Evolutionary conservation across 1,140 invertebrate species (phyloP), one percentile per base, ranked within the genome.

Genomic region (Philotrypesis tridentata): DNA sequence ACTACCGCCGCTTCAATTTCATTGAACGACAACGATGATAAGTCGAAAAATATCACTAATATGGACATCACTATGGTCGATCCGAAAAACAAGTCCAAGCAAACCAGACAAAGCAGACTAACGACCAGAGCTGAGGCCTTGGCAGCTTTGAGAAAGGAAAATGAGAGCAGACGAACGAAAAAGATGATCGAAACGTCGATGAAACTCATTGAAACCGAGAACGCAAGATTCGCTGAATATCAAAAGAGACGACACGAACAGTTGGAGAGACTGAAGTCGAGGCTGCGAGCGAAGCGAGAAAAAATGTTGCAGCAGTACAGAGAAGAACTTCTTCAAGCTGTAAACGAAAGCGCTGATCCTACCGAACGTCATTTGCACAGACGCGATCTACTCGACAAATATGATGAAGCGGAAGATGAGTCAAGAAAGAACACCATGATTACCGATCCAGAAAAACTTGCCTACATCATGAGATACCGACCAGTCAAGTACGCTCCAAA

Each of bases 221-320:
- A 55, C 17, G 67, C 14, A 2, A 87, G 75, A 78, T 68, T 80
- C 43, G 17, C 78, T 2, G 75, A 84, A n/a, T 48, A 77, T 14
- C 73, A 77, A 12, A 82, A 31, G 17, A 87, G 74, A 77, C 84
- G 81, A 9, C 11, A 23, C 0, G 75, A 87, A n/a, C 84, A 84
- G 40, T 48, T 86, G 8, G 48, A 82, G 3, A 85, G 83, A 5
- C 23, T 86, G 8, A 85, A 55, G 23, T 43, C 84, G 33, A 87
- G 82, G 72, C 40, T 89, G n/a, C 67, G 82, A 29, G 67, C 61
- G 0, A 89, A 73, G 74, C 80, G 79, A 9, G 77, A 84, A 0
- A 80, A 84, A 63, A 55, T 86, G 1, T 70, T 87, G 8, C 72
- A 88, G 14, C 76, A 86, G 31, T 84, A 82, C 61, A 79, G 73